Evolutionary conservation across 2,797 vertebrate species (phyloP), one percentile per base, ranked within the genome.

Genomic region (Onychomys arenicola): DNA sequence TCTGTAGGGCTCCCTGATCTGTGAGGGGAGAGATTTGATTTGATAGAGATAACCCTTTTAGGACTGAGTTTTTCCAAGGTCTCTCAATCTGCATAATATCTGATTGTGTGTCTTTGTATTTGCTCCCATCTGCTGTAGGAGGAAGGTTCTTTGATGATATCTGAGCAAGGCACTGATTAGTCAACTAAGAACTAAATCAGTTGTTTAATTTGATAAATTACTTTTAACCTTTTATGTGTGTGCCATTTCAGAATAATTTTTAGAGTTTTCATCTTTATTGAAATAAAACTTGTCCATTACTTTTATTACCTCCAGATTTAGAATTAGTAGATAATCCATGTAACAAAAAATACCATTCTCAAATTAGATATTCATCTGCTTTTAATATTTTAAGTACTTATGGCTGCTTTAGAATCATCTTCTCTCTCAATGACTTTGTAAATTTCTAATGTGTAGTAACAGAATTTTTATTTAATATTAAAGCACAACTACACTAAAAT

Each of bases 281-380:
- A 34, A 78, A 76, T 78, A 32, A 90, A 78, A 75, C 2, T 73
- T 89, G 0, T 27, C 14, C 86, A 21, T 80, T 63, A 49, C 1
- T 91, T 93, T 94, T 67, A 83, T 6, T 32, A n/a, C 19, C 19
- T 34, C 88, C 19, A 46, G 67, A 9, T 76, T 91, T 71, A 43
- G 4, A 94, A 84, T n/a, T 76, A 43, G 17, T 69, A 6, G 23
- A 84, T 85, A 83, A 84, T 75, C 71, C 40, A 19, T 81, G 1
- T 34, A 85, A 65, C 10, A 61, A 49, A 92, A 84, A 96, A 85
- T 91, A 85, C 1, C 27, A 4, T 88, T 91, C 29, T 91, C 27
- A 81, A 95, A 16, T n/a, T 75, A 94, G 73, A 65, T 86, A 49
- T 67, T 59, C 37, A 52, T 65, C 17, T 55, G 0, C 71, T 17